phyloP scores from a whole-genome alignment of 2,113 vertebrate genomes.

The Cercopithecus mona region DNA sequence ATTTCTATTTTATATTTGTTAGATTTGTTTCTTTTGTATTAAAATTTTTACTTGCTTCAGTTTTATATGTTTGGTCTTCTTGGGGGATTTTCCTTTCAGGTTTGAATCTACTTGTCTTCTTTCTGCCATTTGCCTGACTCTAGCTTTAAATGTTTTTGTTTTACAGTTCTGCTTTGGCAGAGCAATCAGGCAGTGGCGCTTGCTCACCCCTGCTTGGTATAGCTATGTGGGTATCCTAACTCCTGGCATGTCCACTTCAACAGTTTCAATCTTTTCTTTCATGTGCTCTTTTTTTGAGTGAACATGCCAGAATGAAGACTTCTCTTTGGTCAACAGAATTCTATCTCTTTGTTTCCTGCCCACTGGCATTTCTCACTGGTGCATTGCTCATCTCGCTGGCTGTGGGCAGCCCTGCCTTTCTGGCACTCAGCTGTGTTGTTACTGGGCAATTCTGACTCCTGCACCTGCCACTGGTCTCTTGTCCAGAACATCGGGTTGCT shows the following conservation, averaged over 20 bases:
- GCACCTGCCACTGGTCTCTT: background rate
- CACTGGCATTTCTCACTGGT: background rate
- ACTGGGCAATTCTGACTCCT: background rate
- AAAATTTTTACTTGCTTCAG: background rate
- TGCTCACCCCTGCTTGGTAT: background rate
- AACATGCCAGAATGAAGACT: background rate
- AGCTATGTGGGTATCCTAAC: background rate
- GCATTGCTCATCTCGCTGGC: background rate
- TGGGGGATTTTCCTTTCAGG: background rate
- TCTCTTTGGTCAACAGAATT: background rate
- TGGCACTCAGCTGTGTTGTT: background rate
- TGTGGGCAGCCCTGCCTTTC: background rate
- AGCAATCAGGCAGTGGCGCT: background rate
- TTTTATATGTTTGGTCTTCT: background rate
- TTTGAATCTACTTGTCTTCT: background rate
- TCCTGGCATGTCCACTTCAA: background rate
- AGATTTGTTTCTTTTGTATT: background rate
- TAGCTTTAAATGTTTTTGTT: background rate
- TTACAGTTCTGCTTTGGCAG: background rate
- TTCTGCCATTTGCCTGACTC: background rate
- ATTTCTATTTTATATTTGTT: background rate
- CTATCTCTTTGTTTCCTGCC: background rate
- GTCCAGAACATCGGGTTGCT: background rate
- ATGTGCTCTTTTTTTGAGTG: background rate
- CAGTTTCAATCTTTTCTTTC: background rate